Percentiles rank a stretch among this genome's conserved stretches.
Conservation (phyloP, 2,888 invertebrate genomes). For the Megastigmus dorsalis region DNA sequence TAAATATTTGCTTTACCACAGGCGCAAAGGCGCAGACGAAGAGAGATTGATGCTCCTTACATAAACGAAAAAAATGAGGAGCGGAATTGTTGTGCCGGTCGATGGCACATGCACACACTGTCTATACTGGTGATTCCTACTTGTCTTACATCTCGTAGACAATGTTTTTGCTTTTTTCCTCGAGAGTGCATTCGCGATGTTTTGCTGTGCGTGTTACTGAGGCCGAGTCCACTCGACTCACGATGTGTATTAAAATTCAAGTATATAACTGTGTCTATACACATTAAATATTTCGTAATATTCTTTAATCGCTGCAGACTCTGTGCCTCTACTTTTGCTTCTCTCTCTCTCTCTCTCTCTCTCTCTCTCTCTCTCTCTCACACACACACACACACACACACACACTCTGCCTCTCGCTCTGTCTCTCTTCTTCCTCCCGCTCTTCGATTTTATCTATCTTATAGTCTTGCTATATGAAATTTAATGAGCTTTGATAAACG, state of each 20-base stretch:
- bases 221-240: neutral
- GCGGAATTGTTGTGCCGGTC: neutral
- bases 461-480: no score
- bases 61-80: neutral
- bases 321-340: no score
- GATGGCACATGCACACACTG: no score
- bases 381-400: neutral
- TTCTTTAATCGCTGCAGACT: neutral
- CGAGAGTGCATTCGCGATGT: constrained; percentile 2
- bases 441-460: no score
- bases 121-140: no score
- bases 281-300: constrained; percentile 10
- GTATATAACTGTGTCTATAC: constrained; percentile 7
- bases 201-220: neutral
- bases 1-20: no score
- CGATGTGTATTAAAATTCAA: constrained; percentile 10
- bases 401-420: neutral
- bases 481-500: neutral
- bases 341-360: neutral
- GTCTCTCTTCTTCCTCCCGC: neutral
- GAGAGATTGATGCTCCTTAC: neutral
- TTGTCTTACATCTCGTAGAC: no score
- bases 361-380: constrained; percentile 1
- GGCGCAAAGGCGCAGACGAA: no score
- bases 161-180: neutral